Evolutionary conservation across 2,113 vertebrate genomes (phyloP).

Genomic region (Grallaria varia): DNA sequence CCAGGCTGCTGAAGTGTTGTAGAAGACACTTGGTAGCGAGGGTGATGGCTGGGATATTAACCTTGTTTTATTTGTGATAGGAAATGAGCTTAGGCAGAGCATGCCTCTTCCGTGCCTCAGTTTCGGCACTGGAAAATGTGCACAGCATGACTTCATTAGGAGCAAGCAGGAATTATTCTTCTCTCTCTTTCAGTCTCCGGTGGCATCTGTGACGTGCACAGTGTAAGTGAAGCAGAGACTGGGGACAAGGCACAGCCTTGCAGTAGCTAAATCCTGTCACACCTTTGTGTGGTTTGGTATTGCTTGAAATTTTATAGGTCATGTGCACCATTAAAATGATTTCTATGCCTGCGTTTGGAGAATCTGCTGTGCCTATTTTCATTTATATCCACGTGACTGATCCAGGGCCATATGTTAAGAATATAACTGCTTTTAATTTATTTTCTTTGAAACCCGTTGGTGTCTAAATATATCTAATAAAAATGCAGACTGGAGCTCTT

Average conservation of each 20-base stretch:
- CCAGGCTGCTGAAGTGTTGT: fast-evolving
- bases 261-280: background rate
- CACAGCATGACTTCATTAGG: background rate
- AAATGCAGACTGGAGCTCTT: conserved; percentile 28
- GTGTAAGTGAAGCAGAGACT: background rate
- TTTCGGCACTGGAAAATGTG: background rate
- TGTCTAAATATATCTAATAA: conserved; percentile 25
- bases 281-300: background rate
- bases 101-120: background rate
- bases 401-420: background rate
- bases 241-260: background rate
- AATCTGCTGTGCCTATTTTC: background rate
- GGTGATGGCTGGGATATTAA: background rate
- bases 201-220: background rate
- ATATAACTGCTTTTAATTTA: background rate
- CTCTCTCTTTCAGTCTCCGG: background rate
- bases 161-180: background rate
- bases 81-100: background rate
- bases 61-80: background rate
- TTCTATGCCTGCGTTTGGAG: background rate
- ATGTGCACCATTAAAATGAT: background rate
- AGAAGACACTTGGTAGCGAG: background rate
- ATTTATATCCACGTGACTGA: background rate
- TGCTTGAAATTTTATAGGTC: background rate
- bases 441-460: fast-evolving